phyloP scores from a whole-genome alignment of 1,140 invertebrate genomes.

The Hyles euphorbiae region DNA sequence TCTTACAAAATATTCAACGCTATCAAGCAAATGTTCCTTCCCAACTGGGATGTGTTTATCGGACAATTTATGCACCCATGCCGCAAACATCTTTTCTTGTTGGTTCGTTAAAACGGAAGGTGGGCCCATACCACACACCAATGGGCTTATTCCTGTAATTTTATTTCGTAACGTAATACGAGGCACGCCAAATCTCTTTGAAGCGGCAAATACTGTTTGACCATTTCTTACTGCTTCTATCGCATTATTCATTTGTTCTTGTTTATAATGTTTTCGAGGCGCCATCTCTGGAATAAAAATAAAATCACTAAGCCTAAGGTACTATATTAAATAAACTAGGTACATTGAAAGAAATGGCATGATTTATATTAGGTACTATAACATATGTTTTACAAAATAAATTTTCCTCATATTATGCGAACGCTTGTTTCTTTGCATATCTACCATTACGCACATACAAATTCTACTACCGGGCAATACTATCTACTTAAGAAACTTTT shows the following conservation, averaged over 20 bases:
- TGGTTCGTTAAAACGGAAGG: constrained; percentile 18
- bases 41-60: constrained; percentile 46
- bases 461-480: too few species aligned
- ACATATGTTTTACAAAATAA: too few species aligned
- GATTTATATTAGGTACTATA: too few species aligned
- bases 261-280: constrained; percentile 15
- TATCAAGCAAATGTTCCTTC: constrained; percentile 40
- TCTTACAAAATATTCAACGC: constrained; percentile 45
- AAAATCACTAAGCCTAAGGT: too few species aligned
- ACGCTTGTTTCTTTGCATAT: too few species aligned
- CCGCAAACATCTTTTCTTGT: constrained; percentile 42
- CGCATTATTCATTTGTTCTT: constrained; percentile 12
- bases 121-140: constrained; percentile 14
- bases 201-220: constrained; percentile 9
- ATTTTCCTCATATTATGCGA: too few species aligned
- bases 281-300: constrained; percentile 10
- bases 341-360: too few species aligned
- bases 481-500: too few species aligned
- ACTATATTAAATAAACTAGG: too few species aligned
- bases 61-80: constrained; percentile 44
- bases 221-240: constrained; percentile 15
- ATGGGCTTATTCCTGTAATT: constrained; percentile 9
- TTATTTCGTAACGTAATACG: constrained; percentile 8
- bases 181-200: constrained; percentile 7
- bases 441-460: too few species aligned